phyloP scores from a whole-genome alignment of 1,140 invertebrate genomes.

The Pollicipes pollicipes region DNA sequence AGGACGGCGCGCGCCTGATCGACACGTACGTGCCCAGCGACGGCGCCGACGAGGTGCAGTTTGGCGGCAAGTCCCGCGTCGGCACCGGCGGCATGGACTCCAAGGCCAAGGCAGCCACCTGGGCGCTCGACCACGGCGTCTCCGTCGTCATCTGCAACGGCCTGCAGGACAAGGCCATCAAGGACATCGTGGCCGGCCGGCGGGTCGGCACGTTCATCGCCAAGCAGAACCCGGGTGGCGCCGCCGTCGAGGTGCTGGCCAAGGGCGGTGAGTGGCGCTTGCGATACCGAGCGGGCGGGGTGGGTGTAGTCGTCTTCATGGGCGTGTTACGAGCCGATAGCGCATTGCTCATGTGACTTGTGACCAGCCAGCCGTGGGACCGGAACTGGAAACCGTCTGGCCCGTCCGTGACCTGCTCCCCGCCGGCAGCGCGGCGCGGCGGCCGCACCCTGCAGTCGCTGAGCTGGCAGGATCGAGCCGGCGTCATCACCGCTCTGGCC shows the following conservation, averaged over 20 bases:
- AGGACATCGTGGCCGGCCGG: constrained; percentile 71
- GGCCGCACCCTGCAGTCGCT: constrained; percentile 62
- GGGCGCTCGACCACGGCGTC: constrained; percentile 85
- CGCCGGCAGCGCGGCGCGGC: too few species aligned
- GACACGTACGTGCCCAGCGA: constrained; percentile 57
- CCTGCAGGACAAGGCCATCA: constrained; percentile 82
- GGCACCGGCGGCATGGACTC: constrained; percentile 97
- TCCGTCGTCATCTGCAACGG: constrained; percentile 98
- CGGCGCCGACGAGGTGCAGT: constrained; percentile 47
- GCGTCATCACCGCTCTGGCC: constrained; percentile 69
- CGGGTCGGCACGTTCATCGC: constrained; percentile 98
- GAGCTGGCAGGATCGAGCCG: constrained; percentile 56
- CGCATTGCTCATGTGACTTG: too few species aligned
- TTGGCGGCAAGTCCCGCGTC: constrained; percentile 85
- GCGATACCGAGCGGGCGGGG: too few species aligned
- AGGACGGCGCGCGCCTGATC: constrained; percentile 81
- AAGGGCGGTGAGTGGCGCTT: constrained; percentile 63
- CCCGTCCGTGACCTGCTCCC: too few species aligned
- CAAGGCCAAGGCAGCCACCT: constrained; percentile 74
- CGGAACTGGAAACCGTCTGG: too few species aligned
- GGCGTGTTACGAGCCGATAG: too few species aligned
- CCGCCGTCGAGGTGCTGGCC: constrained; percentile 64
- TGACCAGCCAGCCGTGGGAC: too few species aligned
- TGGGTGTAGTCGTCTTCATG: too few species aligned
- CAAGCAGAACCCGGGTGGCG: constrained; percentile 35